Evolutionary conservation across 2,888 invertebrate genomes (phyloP), one percentile per base, ranked within the genome.

Genomic region (Parelbella ahira): DNA sequence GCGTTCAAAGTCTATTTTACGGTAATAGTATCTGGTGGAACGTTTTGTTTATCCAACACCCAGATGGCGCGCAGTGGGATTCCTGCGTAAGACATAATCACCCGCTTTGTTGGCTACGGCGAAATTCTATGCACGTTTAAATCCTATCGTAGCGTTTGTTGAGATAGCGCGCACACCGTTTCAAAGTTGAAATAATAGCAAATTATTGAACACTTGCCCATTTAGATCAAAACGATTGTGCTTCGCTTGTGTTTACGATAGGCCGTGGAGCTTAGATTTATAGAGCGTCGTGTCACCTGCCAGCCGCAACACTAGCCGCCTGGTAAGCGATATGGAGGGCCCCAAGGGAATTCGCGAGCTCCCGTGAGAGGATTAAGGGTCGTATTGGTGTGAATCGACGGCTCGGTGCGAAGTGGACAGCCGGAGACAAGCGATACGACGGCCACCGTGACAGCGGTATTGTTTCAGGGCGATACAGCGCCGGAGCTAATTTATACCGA

Each of bases 401-500:
- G 15, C 29, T 13, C 29, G 60, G 63, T 65, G 68, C 62, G 58
- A 70, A 70, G 64, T 68, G 64, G 65, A 68, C 57, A 60, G 54
- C 56, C 56, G 58, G 63, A 58, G 68, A 64, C 68, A 64, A 57
- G 61, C 65, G 72, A 78, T 76, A 73, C 65, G 60, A 57, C 58
- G 67, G 74, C 75, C 72, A 72, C 74, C 75, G 67, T 73, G 79
- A 79, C 76, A 76, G 70, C 69, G 64, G 76, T 73, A 82, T 82
- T 81, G 82, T 82, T 75, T 65, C 61, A 62, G 51, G 53, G 59
- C 70, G 66, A 66, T 70, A 71, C 74, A 68, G 73, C 73, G 65
- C 65, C 68, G 57, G 58, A 53, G 68, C 76, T 80, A 83, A 83
- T 84, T 84, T 84, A 83, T 80, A 78, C 69, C 66, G 76, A 79